A percentile compares a stretch with the other conserved stretches of the same genome.
These are phyloP conservation scores for Gopherus flavomarginatus DNA, from an alignment of 2,113 vertebrate species.

Conservation along the genomic window DNA sequence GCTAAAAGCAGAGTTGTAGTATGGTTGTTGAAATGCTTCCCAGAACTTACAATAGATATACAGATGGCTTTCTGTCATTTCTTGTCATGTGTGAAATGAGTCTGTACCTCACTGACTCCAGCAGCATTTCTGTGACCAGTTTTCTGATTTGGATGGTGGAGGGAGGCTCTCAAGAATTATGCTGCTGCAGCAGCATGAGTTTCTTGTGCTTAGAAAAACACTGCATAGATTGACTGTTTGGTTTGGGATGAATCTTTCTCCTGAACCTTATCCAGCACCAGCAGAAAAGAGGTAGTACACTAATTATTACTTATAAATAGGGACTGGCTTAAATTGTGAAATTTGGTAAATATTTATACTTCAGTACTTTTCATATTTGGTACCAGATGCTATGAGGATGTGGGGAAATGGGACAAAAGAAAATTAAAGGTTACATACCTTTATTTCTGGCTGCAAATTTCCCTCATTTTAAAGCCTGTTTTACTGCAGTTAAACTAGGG, in stretches of 20 bases:
- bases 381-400: not conserved
- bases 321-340: not conserved
- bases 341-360: not conserved
- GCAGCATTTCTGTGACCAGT: not conserved
- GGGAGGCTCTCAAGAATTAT: not conserved
- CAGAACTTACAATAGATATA: not conserved
- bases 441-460: not conserved
- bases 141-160: not conserved
- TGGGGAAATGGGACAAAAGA: not conserved
- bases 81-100: slow-evolving; percentile 57
- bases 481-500: not conserved
- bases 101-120: slow-evolving; percentile 18
- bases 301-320: not conserved
- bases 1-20: slow-evolving; percentile 24
- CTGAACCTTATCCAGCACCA: not conserved
- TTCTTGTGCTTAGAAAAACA: not conserved
- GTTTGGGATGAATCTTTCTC: not conserved
- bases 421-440: not conserved
- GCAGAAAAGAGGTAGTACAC: not conserved
- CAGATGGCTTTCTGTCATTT: slow-evolving; percentile 42
- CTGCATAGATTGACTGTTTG: not conserved
- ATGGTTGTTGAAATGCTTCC: slow-evolving; percentile 39
- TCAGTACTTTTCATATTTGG: not conserved
- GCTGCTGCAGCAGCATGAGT: not conserved
- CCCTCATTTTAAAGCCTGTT: not conserved